A percentile compares a stretch with the other conserved stretches of the same genome.
Conservation (phyloP, 1,140 invertebrate species). For the Zaprionus taronus region DNA sequence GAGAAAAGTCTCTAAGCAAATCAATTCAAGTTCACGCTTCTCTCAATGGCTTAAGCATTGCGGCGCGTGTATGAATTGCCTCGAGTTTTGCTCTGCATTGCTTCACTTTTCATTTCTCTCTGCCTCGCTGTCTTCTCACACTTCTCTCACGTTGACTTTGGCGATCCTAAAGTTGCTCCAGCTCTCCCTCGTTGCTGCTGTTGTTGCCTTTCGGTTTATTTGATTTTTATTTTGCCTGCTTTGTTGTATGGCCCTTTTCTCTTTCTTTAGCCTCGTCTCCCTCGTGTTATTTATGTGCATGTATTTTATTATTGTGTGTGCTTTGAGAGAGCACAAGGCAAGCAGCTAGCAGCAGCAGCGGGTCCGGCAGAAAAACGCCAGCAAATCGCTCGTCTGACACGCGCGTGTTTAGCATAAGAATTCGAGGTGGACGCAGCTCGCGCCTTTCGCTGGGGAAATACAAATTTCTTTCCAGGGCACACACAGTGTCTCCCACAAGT, state of each 20-base stretch:
- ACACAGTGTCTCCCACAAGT: constrained; percentile 30
- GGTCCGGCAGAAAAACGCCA: constrained; percentile 52
- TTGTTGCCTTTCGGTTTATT: constrained; percentile 58
- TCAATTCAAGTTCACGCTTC: constrained; percentile 80
- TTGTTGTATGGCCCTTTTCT: constrained; percentile 47
- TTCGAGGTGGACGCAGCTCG: constrained; percentile 33
- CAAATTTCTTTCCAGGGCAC: constrained; percentile 39
- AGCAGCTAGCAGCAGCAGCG: constrained; percentile 14
- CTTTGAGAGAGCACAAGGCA: constrained; percentile 44
- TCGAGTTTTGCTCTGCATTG: constrained; percentile 8
- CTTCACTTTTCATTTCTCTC: constrained; percentile 25
- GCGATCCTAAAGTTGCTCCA: constrained; percentile 42
- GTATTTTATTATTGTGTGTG: constrained; percentile 65
- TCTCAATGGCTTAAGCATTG: constrained; percentile 53
- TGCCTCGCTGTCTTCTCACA: constrained; percentile 32
- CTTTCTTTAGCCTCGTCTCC: constrained; percentile 25
- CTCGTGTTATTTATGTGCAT: constrained; percentile 73
- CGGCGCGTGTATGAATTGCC: constrained; percentile 67
- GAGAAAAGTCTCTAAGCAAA: constrained; percentile 56
- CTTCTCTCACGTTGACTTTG: constrained; percentile 40
- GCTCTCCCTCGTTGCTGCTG: constrained; percentile 12
- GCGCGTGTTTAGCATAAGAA: constrained; percentile 80
- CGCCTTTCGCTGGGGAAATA: constrained; percentile 57
- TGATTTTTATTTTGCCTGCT: constrained; percentile 67
- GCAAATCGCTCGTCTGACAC: constrained; percentile 68